A percentile compares a stretch with the other conserved stretches of the same genome.
Conservation (phyloP, 37 sponge, comb jelly and placozoan species). For the Diacarnus erythraeanus region DNA sequence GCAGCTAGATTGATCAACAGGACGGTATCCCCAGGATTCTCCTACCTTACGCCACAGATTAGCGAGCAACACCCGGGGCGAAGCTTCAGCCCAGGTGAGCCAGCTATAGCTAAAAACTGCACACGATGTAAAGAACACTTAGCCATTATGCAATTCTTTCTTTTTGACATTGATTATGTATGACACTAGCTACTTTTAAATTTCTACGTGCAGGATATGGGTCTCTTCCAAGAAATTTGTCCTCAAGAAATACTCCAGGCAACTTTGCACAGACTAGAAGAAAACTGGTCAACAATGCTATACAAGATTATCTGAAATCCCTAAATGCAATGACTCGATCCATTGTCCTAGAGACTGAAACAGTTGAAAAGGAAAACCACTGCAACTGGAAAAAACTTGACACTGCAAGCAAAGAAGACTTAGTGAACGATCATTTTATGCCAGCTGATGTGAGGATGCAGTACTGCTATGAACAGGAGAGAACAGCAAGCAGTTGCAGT, state of each 20-base stretch:
- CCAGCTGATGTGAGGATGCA: conserved; percentile 40
- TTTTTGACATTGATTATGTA: background rate
- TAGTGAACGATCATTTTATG: conserved; percentile 72
- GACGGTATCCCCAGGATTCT: background rate
- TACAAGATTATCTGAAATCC: conserved; percentile 65
- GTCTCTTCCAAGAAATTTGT: background rate
- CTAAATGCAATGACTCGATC: conserved; percentile 65
- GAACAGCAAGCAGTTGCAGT: conserved; percentile 16
- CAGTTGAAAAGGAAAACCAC: conserved; percentile 55
- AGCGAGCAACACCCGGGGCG: background rate
- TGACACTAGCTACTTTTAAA: background rate
- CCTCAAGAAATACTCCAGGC: background rate
- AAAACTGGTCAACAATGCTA: conserved; percentile 18
- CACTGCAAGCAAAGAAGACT: conserved; percentile 41
- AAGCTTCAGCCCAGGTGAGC: background rate
- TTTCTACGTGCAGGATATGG: background rate
- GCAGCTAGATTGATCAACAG: background rate
- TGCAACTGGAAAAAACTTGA: conserved; percentile 53
- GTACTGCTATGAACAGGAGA: conserved; percentile 33
- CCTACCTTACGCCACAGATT: background rate
- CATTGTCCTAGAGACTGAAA: conserved; percentile 69
- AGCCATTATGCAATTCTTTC: background rate
- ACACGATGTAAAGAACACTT: too few species aligned
- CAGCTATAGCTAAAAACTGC: background rate
- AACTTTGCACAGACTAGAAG: conserved; percentile 21